Base-by-base conservation (phyloP, 2,888 invertebrate species). In the Smittia aterrima region DNA sequence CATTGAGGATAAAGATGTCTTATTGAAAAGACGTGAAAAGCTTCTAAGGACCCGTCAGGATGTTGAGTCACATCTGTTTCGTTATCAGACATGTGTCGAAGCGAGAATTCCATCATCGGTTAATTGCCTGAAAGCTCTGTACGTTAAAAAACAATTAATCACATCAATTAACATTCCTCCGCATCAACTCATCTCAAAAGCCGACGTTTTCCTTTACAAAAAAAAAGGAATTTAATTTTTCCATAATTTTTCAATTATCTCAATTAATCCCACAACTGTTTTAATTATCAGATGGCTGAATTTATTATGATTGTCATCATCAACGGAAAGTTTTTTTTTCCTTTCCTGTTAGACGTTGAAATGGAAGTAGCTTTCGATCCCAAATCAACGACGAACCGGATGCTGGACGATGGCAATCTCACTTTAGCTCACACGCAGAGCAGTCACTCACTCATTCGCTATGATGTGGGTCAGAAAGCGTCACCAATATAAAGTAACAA, bases 391-490 rank as follows among this genome's bases (percentile, higher is more conserved):
- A 47, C 9, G 16, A 47, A 11, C 47, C 47, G 47, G 47, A 47
- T 58, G 58, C 13, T 22, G 18, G 58, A 18, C 18, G 58, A 22
- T 18, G 58, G 58, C 58, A 58, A 58, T 58, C 13, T 22, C 18
- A 58, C n/a, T n/a, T n/a, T n/a, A 7, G 58, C 58, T 58, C 22
- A 3, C 58, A 58, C 6, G 9, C 58, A 22, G 47, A 47, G 47
- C 47, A 11, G 32, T 3, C 32, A 32, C 32, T 32, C 32, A 32
- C 32, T 32, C 32, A 13, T 16, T 2, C 70, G 53, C n/a, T 27
- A 24, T 71, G 70, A 71, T 71, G 70, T 53, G 70, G 70, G 70
- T 71, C 70, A 71, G 22, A 58, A 58, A 58, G 4, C 58, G 18
- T 58, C 4, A 18, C 22, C 16, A 11, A 47, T n/a, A 16, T 11